These are phyloP conservation scores for Drosophila leontia DNA, from an alignment of 1,140 invertebrate species.

Conservation along the genomic window DNA sequence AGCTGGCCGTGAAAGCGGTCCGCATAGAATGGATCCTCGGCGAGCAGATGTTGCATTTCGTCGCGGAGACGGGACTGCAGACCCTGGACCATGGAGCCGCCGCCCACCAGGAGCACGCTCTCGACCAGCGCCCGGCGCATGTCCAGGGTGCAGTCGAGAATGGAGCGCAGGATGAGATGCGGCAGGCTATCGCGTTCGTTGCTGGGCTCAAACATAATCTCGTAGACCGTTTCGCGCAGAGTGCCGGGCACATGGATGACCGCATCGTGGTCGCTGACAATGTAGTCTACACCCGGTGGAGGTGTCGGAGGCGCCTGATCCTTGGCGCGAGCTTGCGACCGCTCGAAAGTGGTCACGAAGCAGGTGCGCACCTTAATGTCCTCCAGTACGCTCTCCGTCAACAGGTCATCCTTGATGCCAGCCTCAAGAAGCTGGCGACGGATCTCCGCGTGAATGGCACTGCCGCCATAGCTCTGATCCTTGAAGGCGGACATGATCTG, in stretches of 20 bases:
- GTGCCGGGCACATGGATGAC: constrained; percentile 89
- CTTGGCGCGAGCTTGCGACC: constrained; percentile 87
- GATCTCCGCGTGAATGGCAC: constrained; percentile 88
- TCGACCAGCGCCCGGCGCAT: constrained; percentile 90
- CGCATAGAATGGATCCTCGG: constrained; percentile 88
- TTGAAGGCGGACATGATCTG: constrained; percentile 93
- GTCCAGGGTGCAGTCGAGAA: constrained; percentile 92
- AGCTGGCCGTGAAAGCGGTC: constrained; percentile 86
- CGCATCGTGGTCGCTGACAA: constrained; percentile 87
- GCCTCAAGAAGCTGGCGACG: constrained; percentile 82
- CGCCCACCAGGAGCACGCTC: constrained; percentile 94
- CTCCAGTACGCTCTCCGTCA: constrained; percentile 87
- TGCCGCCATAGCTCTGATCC: constrained; percentile 90
- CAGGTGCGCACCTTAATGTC: constrained; percentile 91
- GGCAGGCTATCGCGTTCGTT: constrained; percentile 93
- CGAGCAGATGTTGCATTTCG: constrained; percentile 89
- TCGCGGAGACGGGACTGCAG: constrained; percentile 90
- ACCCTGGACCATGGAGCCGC: constrained; percentile 92
- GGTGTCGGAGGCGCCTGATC: constrained; percentile 85
- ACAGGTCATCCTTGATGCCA: constrained; percentile 85
- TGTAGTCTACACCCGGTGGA: constrained; percentile 90
- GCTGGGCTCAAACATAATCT: constrained; percentile 94
- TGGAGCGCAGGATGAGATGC: constrained; percentile 93
- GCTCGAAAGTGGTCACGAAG: constrained; percentile 92
- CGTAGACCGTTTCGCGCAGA: constrained; percentile 91